These are phyloP conservation scores for Hestina assimilis DNA, from an alignment of 1,140 invertebrate species.

Conservation along the genomic window DNA sequence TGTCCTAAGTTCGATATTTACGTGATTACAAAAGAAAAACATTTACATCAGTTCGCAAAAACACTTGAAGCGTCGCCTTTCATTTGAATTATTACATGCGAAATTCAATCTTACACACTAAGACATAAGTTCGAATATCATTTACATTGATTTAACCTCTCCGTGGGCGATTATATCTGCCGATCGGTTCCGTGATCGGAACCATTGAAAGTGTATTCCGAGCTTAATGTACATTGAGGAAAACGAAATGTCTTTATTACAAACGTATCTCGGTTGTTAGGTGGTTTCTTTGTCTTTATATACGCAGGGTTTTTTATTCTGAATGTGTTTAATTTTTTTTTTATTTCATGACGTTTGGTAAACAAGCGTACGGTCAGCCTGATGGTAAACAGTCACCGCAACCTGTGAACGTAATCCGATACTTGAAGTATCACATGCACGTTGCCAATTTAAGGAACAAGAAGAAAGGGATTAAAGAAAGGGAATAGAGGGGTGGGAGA, in stretches of 20 bases:
- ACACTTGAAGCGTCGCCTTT: neutral
- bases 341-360: too few species aligned
- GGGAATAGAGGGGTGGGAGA: too few species aligned
- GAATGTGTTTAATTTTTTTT: too few species aligned
- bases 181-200: constrained; percentile 45
- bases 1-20: constrained; percentile 5
- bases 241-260: constrained; percentile 51
- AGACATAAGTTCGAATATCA: constrained; percentile 2
- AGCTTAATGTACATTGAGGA: constrained; percentile 21
- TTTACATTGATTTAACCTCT: neutral
- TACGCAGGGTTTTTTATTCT: neutral
- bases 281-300: neutral
- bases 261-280: constrained; percentile 11
- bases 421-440: too few species aligned
- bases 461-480: too few species aligned
- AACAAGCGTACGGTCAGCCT: too few species aligned
- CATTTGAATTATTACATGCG: neutral
- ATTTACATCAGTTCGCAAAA: neutral
- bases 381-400: too few species aligned
- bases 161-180: constrained; percentile 22
- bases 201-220: constrained; percentile 31
- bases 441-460: too few species aligned
- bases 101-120: constrained; percentile 1
- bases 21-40: neutral
- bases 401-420: too few species aligned